phyloP scores from a whole-genome alignment of 35 echinoderm and acorn worm genomes.

The Apostichopus japonicus region DNA sequence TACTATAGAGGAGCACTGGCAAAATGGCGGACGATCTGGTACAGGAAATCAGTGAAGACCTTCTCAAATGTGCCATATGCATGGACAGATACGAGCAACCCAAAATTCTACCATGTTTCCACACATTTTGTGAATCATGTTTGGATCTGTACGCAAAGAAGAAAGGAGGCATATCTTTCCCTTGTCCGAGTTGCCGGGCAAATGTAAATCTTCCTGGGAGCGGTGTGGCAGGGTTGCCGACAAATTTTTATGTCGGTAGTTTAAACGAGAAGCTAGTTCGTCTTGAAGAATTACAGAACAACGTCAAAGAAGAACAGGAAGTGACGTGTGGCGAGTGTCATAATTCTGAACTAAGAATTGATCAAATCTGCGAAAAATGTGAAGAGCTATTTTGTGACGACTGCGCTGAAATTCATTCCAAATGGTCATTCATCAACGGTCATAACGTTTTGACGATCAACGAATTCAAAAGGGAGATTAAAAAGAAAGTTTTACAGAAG shows the following conservation, averaged over 20 bases:
- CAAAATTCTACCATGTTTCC: conserved; percentile 56
- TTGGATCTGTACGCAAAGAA: conserved; percentile 34
- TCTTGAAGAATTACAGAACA: conserved; percentile 6
- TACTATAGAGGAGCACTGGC: too few species aligned
- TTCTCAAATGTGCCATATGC: conserved; percentile 57
- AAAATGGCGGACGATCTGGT: conserved; percentile 48
- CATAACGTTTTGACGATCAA: conserved; percentile 25
- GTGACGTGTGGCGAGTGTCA: background rate
- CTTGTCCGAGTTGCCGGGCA: conserved; percentile 44
- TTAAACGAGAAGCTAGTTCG: conserved; percentile 42
- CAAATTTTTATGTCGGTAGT: conserved; percentile 52
- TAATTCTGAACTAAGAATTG: conserved; percentile 4
- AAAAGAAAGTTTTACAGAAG: background rate
- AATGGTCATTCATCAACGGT: conserved; percentile 18
- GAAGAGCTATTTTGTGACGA: conserved; percentile 30
- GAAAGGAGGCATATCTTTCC: conserved; percentile 17
- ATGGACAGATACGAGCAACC: conserved; percentile 60
- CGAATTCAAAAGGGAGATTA: conserved; percentile 1
- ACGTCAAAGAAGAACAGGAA: background rate
- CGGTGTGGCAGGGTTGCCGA: conserved; percentile 22
- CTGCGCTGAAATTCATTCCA: conserved; percentile 32
- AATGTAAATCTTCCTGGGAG: conserved; percentile 20
- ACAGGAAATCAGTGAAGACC: conserved; percentile 55
- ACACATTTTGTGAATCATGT: conserved; percentile 58
- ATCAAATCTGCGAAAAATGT: conserved; percentile 50